Evolutionary conservation across 2,797 vertebrate genomes (phyloP).

Genomic region (Sphenopsis melanotis): DNA sequence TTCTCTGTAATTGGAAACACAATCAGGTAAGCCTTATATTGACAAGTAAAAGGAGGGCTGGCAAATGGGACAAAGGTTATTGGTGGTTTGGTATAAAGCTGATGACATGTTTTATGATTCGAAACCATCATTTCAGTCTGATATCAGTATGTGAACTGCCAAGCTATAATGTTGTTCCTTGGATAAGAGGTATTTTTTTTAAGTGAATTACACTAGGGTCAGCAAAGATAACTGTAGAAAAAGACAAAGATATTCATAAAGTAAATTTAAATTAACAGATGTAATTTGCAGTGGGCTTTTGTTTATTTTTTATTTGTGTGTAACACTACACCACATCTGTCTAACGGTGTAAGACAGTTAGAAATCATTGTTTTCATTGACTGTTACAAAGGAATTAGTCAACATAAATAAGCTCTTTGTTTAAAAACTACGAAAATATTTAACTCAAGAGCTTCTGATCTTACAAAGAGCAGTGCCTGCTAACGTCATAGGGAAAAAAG

Average conservation of each 20-base stretch:
- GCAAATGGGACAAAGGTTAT: slow-evolving; percentile 87
- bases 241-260: slow-evolving; percentile 65
- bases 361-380: not conserved
- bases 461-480: slow-evolving; percentile 38
- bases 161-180: slow-evolving; percentile 81
- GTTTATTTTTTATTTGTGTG: slow-evolving; percentile 13
- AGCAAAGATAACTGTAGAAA: slow-evolving; percentile 78
- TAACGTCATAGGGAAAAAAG: slow-evolving; percentile 18
- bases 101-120: slow-evolving; percentile 92
- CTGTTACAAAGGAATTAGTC: slow-evolving; percentile 39
- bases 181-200: slow-evolving; percentile 74
- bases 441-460: slow-evolving; percentile 32
- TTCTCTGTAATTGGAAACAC: slow-evolving; percentile 97
- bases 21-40: slow-evolving; percentile 87
- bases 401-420: slow-evolving; percentile 24
- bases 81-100: slow-evolving; percentile 82
- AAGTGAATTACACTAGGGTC: slow-evolving; percentile 81
- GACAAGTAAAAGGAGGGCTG: slow-evolving; percentile 81
- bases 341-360: slow-evolving; percentile 4
- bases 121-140: slow-evolving; percentile 87
- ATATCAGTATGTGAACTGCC: slow-evolving; percentile 89
- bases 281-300: not conserved
- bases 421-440: slow-evolving; percentile 55
- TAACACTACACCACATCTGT: not conserved
- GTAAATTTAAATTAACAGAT: slow-evolving; percentile 35